Evolutionary conservation across 2,888 invertebrate species (phyloP).

Genomic region (Gastrophysa polygoni): DNA sequence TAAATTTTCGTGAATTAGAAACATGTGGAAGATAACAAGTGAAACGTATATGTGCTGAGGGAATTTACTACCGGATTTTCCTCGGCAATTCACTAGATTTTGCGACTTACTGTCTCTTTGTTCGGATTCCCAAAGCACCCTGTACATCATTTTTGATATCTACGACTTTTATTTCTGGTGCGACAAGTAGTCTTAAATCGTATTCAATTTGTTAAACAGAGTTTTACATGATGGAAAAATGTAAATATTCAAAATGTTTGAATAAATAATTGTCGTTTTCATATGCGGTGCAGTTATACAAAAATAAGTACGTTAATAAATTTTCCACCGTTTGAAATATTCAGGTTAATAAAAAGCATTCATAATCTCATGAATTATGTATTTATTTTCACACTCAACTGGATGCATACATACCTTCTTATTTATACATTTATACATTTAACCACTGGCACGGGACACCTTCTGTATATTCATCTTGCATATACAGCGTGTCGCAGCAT

Average conservation of each 20-base stretch:
- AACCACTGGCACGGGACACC: not conserved
- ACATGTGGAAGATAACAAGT: not conserved
- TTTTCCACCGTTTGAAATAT: not conserved
- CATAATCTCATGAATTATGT: not conserved
- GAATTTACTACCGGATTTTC: too few relatives aligned
- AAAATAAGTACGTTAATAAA: not conserved
- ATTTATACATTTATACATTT: not conserved
- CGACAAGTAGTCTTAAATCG: too few relatives aligned
- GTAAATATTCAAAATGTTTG: too few relatives aligned
- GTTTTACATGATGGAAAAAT: too few relatives aligned
- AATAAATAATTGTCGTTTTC: not conserved
- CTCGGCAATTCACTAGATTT: too few relatives aligned
- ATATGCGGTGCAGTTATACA: not conserved
- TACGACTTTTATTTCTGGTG: too few relatives aligned
- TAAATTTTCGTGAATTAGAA: not conserved
- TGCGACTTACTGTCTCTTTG: too few relatives aligned
- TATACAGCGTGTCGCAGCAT: not conserved
- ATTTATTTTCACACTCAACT: not conserved
- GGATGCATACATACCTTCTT: not conserved
- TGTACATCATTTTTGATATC: too few relatives aligned
- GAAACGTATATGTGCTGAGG: too few relatives aligned
- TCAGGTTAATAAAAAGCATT: not conserved
- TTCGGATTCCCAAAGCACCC: too few relatives aligned
- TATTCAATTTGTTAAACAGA: too few relatives aligned
- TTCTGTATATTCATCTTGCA: not conserved